Conservation (phyloP, 1,140 invertebrate species). For the Cotesia chilonis region DNA sequence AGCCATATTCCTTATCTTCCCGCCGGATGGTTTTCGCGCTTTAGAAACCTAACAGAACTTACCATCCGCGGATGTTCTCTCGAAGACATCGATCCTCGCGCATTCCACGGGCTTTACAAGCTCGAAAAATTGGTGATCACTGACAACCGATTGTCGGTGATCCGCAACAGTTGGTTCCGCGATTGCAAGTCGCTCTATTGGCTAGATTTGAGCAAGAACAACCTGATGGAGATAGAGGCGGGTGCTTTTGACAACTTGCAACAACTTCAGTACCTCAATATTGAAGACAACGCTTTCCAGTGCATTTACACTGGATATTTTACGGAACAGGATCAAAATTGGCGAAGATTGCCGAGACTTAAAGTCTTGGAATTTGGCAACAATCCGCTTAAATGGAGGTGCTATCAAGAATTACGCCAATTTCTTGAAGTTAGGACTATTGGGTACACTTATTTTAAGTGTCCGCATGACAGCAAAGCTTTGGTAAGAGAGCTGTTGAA, state of each 20-base stretch:
- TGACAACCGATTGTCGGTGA: conserved; percentile 44
- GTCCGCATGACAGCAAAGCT: conserved; percentile 49
- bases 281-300: conserved; percentile 49
- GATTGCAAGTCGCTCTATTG: conserved; percentile 41
- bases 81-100: conserved; percentile 40
- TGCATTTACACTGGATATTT: conserved; percentile 51
- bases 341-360: conserved; percentile 40
- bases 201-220: conserved; percentile 49
- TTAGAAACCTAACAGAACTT: conserved; percentile 45
- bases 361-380: conserved; percentile 46
- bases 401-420: conserved; percentile 49
- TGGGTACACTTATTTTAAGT: conserved; percentile 45
- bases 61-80: conserved; percentile 46
- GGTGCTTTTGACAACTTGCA: conserved; percentile 43
- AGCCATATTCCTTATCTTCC: conserved; percentile 43
- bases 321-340: conserved; percentile 9
- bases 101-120: conserved; percentile 40
- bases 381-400: conserved; percentile 53
- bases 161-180: conserved; percentile 44
- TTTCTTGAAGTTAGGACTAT: conserved; percentile 48
- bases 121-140: conserved; percentile 46
- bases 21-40: conserved; percentile 35
- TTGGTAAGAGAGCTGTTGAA: conserved; percentile 44
- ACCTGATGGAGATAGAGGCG: conserved; percentile 46
- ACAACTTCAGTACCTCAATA: conserved; percentile 45